These are phyloP conservation scores for Plemyria rubiginata DNA, from an alignment of 2,888 invertebrate genomes.

Conservation along the genomic window DNA sequence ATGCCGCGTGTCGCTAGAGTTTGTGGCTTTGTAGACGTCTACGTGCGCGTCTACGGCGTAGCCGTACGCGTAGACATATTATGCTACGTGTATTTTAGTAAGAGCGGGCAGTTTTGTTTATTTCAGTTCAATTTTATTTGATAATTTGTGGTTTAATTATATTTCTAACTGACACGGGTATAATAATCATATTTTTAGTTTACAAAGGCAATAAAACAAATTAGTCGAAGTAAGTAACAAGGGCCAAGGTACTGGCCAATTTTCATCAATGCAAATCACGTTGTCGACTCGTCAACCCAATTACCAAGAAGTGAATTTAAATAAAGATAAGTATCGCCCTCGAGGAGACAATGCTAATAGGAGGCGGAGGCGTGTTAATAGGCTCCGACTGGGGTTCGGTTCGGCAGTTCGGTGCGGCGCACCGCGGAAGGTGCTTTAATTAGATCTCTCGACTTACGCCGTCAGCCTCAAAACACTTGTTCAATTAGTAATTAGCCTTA, in stretches of 20 bases:
- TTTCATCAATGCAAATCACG: conserved; percentile 85
- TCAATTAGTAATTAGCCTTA: conserved; percentile 80
- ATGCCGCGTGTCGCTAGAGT: conserved; percentile 37
- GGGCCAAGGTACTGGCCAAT: conserved; percentile 74
- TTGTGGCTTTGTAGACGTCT: conserved; percentile 36
- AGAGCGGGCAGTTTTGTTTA: not conserved
- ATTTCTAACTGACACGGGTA: not conserved
- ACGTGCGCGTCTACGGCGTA: conserved; percentile 36
- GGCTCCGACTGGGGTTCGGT: conserved; percentile 73
- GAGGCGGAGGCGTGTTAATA: conserved; percentile 82
- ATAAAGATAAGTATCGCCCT: conserved; percentile 85
- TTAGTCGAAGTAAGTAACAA: conserved; percentile 72
- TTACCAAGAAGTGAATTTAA: conserved; percentile 85
- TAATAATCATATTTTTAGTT: conserved; percentile 35
- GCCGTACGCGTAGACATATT: conserved; percentile 30
- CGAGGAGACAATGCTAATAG: conserved; percentile 85
- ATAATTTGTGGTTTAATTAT: not conserved
- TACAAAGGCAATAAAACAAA: conserved; percentile 77
- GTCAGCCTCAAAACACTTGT: conserved; percentile 80
- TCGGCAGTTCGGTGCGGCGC: conserved; percentile 51
- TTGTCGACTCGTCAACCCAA: conserved; percentile 85
- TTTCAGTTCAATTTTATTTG: not conserved
- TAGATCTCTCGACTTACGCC: conserved; percentile 81
- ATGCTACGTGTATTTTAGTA: conserved; percentile 14
- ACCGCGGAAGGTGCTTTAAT: conserved; percentile 81